Evolutionary conservation across 2,888 invertebrate species (phyloP).

Genomic region (Polydrusus tereticollis): DNA sequence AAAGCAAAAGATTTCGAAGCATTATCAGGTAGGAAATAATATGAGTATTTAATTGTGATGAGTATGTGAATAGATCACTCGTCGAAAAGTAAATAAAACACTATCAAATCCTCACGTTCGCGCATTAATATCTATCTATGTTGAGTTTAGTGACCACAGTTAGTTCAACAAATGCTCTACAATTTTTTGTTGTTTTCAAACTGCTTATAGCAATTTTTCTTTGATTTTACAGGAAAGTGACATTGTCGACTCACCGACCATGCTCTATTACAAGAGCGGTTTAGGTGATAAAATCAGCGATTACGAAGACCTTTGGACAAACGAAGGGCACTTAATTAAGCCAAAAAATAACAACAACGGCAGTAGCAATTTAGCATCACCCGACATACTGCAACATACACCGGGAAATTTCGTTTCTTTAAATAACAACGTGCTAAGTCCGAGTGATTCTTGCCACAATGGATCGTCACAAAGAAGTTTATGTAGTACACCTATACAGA

Average conservation of each 20-base stretch:
- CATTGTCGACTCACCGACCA: constrained; percentile 84
- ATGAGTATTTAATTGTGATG: no score
- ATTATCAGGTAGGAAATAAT: constrained; percentile 75
- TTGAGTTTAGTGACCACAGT: no score
- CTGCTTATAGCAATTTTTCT: neutral
- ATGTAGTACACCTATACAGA: constrained; percentile 60
- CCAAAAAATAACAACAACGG: constrained; percentile 52
- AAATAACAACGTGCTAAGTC: constrained; percentile 69
- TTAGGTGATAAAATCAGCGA: constrained; percentile 94
- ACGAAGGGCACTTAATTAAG: constrained; percentile 68
- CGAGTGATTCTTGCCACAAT: constrained; percentile 60
- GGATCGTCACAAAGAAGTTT: constrained; percentile 57
- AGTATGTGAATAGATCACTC: no score
- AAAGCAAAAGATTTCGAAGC: constrained; percentile 76
- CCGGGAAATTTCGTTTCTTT: constrained; percentile 69
- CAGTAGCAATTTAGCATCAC: constrained; percentile 59
- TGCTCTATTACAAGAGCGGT: constrained; percentile 88
- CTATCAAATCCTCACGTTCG: no score
- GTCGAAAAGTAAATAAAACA: no score
- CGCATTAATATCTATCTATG: no score
- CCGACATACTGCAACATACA: constrained; percentile 64
- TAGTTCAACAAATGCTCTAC: no score
- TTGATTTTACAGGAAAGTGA: constrained; percentile 76
- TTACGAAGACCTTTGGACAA: constrained; percentile 92
- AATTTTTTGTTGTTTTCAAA: no score